Evolutionary conservation across 2,797 vertebrate species (phyloP).

Genomic region (Pantherophis alleghaniensis): DNA sequence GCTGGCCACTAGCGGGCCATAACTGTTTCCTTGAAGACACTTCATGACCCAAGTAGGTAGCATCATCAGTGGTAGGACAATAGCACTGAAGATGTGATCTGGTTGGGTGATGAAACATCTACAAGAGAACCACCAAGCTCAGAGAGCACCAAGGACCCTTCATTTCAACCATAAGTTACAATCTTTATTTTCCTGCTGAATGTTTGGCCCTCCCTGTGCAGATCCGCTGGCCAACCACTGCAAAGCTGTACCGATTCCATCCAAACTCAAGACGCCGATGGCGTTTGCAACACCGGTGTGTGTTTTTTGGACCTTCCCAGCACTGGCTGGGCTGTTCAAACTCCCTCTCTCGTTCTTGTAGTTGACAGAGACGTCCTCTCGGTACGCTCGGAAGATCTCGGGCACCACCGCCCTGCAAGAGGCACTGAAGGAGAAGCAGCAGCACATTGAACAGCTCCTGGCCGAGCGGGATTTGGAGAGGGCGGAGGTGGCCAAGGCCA

Average conservation of each 20-base stretch:
- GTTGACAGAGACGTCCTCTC: conserved; percentile 97
- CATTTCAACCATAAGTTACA: neutral
- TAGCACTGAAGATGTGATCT: too few species aligned
- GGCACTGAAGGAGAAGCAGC: conserved; percentile 98
- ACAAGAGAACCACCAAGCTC: too few species aligned
- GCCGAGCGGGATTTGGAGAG: conserved; percentile 94
- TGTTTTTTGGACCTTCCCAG: neutral
- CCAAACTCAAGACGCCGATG: neutral
- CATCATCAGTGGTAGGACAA: too few species aligned
- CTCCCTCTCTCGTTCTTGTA: conserved; percentile 64
- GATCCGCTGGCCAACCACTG: neutral
- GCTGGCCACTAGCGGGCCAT: too few species aligned
- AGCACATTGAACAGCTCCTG: conserved; percentile 97
- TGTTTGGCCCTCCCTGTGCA: neutral
- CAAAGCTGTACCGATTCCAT: neutral
- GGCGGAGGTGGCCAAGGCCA: conserved; percentile 95
- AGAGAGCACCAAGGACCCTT: neutral
- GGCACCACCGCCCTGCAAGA: conserved; percentile 97
- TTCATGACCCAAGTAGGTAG: too few species aligned
- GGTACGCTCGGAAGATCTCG: conserved; percentile 95
- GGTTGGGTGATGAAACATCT: too few species aligned
- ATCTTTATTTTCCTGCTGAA: neutral
- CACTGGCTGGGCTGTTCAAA: conserved; percentile 21
- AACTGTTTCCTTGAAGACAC: too few species aligned
- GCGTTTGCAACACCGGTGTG: neutral